A percentile compares a stretch with the other conserved stretches of the same genome.
phyloP scores from a whole-genome alignment of 2,113 vertebrate species.

The Triplophysa rosa region DNA sequence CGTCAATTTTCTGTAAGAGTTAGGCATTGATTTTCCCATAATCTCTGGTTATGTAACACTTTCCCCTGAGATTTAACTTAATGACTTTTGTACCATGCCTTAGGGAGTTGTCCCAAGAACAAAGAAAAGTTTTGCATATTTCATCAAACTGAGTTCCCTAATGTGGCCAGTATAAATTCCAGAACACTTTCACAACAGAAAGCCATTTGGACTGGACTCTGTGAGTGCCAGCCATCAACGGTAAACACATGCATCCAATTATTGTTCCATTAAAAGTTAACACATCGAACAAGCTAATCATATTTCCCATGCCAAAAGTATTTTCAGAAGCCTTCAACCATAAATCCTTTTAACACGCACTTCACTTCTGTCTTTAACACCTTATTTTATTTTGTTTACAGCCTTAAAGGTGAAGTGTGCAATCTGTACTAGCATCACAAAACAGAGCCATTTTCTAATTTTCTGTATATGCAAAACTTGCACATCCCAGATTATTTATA shows the following conservation, averaged over 20 bases:
- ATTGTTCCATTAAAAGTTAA: slow-evolving; percentile 28
- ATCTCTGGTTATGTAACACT: neutral
- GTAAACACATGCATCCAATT: neutral
- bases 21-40: neutral
- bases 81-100: slow-evolving; percentile 19
- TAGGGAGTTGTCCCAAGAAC: slow-evolving; percentile 13
- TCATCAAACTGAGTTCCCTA: slow-evolving; percentile 13
- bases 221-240: neutral
- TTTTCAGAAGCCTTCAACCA: neutral
- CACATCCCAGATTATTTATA: no score
- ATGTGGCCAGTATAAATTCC: slow-evolving; percentile 17
- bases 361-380: neutral
- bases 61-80: neutral
- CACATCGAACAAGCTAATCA: slow-evolving; percentile 11
- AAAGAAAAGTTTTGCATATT: slow-evolving; percentile 9
- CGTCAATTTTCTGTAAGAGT: neutral
- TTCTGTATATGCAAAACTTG: neutral
- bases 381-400: neutral
- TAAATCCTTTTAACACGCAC: slow-evolving; percentile 1
- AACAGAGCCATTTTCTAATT: neutral
- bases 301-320: neutral
- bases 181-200: slow-evolving; percentile 32
- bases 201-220: slow-evolving; percentile 10
- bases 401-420: neutral
- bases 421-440: neutral